Evolutionary conservation across 2,888 invertebrate species (phyloP).

Genomic region (Macrosoma leucophasiata): DNA sequence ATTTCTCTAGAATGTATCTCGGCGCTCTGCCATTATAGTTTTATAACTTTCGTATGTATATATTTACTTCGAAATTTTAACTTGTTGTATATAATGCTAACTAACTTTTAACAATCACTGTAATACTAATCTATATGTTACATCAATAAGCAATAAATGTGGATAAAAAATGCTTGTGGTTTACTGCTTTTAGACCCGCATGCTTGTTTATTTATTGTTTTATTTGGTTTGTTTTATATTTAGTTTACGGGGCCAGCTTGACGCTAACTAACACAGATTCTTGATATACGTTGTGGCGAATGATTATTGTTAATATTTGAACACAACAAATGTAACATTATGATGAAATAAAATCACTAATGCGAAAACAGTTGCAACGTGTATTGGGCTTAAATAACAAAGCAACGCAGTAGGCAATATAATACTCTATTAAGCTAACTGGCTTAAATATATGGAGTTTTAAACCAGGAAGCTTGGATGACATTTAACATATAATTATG

Average conservation of each 20-base stretch:
- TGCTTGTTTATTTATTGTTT: slow-evolving; percentile 60
- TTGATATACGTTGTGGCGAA: no score
- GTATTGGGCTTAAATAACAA: no score
- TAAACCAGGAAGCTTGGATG: no score
- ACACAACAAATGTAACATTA: no score
- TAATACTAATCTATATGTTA: slow-evolving; percentile 55
- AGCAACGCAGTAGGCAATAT: no score
- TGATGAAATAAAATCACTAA: no score
- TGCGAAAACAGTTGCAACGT: no score
- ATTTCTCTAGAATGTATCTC: slow-evolving; percentile 3
- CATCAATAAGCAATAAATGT: slow-evolving; percentile 67
- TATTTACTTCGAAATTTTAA: slow-evolving; percentile 18
- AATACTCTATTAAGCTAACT: no score
- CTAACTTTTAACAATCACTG: slow-evolving; percentile 48
- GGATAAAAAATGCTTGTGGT: slow-evolving; percentile 67
- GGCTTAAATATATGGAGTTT: no score
- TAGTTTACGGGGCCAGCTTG: slow-evolving; percentile 50
- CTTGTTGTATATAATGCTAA: slow-evolving; percentile 32
- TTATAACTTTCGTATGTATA: slow-evolving; percentile 23
- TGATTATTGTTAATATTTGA: no score
- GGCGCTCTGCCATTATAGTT: slow-evolving; percentile 11
- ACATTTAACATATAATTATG: no score
- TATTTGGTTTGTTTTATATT: slow-evolving; percentile 33
- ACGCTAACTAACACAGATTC: slow-evolving; percentile 24
- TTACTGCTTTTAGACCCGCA: slow-evolving; percentile 64